phyloP scores from a whole-genome alignment of 1,140 invertebrate genomes.

The Apocrypta bakeri region DNA sequence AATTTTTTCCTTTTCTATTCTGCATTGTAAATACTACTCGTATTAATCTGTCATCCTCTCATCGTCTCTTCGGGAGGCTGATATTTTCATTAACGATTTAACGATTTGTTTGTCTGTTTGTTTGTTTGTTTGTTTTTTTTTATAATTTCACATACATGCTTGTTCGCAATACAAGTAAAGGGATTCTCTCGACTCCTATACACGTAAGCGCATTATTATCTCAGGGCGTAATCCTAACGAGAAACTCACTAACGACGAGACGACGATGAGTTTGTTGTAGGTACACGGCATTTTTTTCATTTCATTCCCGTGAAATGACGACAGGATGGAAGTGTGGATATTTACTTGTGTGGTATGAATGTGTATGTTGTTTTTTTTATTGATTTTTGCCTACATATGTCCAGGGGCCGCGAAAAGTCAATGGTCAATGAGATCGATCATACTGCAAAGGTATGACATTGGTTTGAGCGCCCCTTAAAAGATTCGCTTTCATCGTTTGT shows the following conservation, averaged over 20 bases:
- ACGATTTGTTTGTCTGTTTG: constrained; percentile 63
- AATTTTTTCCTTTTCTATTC: constrained; percentile 30
- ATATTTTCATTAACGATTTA: constrained; percentile 30
- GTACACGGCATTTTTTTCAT: constrained; percentile 31
- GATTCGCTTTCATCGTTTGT: constrained; percentile 44
- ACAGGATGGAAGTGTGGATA: constrained; percentile 64
- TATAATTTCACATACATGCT: constrained; percentile 25
- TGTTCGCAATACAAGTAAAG: constrained; percentile 10
- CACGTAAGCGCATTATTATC: constrained; percentile 71
- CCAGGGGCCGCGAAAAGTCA: constrained; percentile 63
- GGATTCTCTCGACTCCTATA: constrained; percentile 64
- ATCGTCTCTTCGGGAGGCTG: constrained; percentile 53
- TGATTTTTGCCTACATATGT: constrained; percentile 8
- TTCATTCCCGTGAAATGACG: constrained; percentile 55
- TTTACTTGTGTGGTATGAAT: constrained; percentile 40
- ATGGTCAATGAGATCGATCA: constrained; percentile 73
- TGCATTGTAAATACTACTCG: constrained; percentile 37
- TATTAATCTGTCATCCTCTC: constrained; percentile 34
- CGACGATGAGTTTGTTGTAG: constrained; percentile 47
- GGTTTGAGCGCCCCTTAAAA: constrained; percentile 50
- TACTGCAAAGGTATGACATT: constrained; percentile 63
- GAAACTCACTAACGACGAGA: constrained; percentile 55
- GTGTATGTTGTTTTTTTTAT: constrained; percentile 31
- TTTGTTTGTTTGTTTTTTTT: no score
- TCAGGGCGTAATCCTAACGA: constrained; percentile 67